Conservation (phyloP, 2,113 vertebrate species). For the Amia ocellicauda region DNA sequence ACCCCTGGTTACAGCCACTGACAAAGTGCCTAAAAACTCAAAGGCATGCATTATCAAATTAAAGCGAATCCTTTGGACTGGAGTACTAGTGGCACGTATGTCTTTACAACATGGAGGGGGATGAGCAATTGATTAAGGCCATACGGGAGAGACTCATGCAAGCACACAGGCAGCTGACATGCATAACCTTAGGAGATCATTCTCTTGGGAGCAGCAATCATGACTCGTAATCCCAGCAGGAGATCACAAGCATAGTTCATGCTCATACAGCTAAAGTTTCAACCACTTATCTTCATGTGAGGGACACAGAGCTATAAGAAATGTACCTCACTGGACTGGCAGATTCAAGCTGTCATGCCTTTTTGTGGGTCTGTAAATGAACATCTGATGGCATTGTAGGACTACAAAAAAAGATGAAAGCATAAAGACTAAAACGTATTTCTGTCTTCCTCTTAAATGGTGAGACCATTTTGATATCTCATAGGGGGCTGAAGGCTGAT, state of each 20-base stretch:
- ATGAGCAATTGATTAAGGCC: conserved; percentile 19
- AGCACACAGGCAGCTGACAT: conserved; percentile 7
- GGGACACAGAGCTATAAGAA: background rate
- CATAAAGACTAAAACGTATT: background rate
- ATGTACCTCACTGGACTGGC: no score
- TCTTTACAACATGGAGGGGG: conserved; percentile 10
- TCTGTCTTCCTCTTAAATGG: background rate
- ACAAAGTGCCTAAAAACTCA: background rate
- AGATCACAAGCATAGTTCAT: conserved; percentile 2
- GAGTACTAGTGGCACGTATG: background rate
- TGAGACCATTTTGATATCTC: background rate
- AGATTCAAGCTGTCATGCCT: background rate
- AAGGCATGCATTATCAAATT: background rate
- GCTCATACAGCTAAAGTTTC: conserved; percentile 16
- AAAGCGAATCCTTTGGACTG: background rate
- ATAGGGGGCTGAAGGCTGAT: background rate
- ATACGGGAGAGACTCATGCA: conserved; percentile 8
- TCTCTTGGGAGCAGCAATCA: conserved; percentile 19
- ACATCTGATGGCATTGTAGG: background rate
- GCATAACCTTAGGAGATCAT: background rate
- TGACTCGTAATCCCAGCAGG: background rate
- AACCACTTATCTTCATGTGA: background rate
- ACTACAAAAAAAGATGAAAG: background rate
- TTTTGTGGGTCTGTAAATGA: background rate
- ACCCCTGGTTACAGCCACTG: no score